Conservation (phyloP, 2,113 vertebrate genomes). For the Paracanthobrama guichenoti region DNA sequence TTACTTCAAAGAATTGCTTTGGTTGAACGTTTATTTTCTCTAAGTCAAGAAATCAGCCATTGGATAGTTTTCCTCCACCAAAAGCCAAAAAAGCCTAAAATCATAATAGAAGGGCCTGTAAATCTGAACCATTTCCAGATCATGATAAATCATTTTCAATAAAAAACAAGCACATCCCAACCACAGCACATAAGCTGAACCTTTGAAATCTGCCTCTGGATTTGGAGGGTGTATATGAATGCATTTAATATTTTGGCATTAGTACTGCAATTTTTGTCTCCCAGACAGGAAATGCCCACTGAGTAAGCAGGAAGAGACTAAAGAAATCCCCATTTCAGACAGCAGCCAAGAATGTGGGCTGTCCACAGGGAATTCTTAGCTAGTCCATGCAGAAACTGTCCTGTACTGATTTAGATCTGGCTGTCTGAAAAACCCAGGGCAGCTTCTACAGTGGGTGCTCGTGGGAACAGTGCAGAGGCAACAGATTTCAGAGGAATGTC, state of each 20-base stretch:
- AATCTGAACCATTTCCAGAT: slow-evolving; percentile 50
- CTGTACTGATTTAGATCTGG: slow-evolving; percentile 14
- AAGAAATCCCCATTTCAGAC: slow-evolving; percentile 43
- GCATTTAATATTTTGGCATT: slow-evolving; percentile 45
- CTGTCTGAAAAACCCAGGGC: neutral
- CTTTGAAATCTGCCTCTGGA: slow-evolving; percentile 66
- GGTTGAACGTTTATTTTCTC: slow-evolving; percentile 24
- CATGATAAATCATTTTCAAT: slow-evolving; percentile 60
- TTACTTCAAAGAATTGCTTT: slow-evolving; percentile 40
- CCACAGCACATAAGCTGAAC: slow-evolving; percentile 50
- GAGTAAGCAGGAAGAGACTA: slow-evolving; percentile 37
- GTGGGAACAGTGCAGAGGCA: slow-evolving; percentile 23
- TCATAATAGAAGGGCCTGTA: slow-evolving; percentile 10
- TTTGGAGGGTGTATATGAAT: slow-evolving; percentile 53
- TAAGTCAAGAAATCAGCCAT: slow-evolving; percentile 10
- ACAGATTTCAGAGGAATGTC: slow-evolving; percentile 66
- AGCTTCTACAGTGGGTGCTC: neutral
- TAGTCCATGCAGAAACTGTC: slow-evolving; percentile 33
- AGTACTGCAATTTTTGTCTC: slow-evolving; percentile 41
- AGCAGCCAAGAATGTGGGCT: slow-evolving; percentile 24
- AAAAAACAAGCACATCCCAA: slow-evolving; percentile 64
- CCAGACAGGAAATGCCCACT: slow-evolving; percentile 55
- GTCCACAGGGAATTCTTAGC: slow-evolving; percentile 28
- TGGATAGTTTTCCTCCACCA: slow-evolving; percentile 50
- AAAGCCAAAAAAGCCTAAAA: slow-evolving; percentile 51